A percentile compares a stretch with the other conserved stretches of the same genome.
Evolutionary conservation across 1,140 invertebrate species (phyloP).

Genomic region (Mylabris phalerata): DNA sequence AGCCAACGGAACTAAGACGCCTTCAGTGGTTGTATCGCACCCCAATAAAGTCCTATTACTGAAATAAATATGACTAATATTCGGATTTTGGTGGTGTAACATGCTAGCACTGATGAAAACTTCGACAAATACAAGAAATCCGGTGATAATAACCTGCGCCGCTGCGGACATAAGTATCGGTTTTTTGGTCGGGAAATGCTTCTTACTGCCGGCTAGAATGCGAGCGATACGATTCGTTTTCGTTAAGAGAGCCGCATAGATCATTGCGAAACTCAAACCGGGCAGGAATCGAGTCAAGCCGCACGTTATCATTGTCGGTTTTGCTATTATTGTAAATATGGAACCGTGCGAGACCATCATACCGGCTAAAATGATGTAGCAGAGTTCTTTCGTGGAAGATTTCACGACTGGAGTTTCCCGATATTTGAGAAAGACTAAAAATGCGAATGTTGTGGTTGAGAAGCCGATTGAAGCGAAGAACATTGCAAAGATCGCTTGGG

Average conservation of each 20-base stretch:
- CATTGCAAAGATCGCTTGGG: constrained; percentile 61
- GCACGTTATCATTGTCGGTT: constrained; percentile 61
- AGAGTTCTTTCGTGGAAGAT: constrained; percentile 76
- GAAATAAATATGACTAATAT: constrained; percentile 54
- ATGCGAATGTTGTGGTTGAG: constrained; percentile 55
- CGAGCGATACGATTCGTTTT: constrained; percentile 82
- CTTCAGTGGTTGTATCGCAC: constrained; percentile 62
- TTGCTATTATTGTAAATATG: constrained; percentile 63
- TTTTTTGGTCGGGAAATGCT: constrained; percentile 71
- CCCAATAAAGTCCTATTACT: constrained; percentile 53
- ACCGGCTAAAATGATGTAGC: constrained; percentile 61
- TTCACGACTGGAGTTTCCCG: constrained; percentile 77
- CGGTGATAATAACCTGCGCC: constrained; percentile 58
- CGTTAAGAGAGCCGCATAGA: constrained; percentile 75
- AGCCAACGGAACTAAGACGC: constrained; percentile 67
- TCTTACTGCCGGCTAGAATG: constrained; percentile 76
- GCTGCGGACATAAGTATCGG: constrained; percentile 56
- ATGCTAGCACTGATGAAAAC: constrained; percentile 60
- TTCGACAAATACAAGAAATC: constrained; percentile 63
- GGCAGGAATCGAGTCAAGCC: constrained; percentile 62
- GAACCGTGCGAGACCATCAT: constrained; percentile 47
- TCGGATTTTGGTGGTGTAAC: constrained; percentile 62
- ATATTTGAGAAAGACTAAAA: constrained; percentile 58
- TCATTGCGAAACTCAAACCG: constrained; percentile 73
- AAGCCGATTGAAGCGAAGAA: constrained; percentile 61